Evolutionary conservation across 2,797 vertebrate genomes (phyloP).

Genomic region (Microctenopoma lineatum): DNA sequence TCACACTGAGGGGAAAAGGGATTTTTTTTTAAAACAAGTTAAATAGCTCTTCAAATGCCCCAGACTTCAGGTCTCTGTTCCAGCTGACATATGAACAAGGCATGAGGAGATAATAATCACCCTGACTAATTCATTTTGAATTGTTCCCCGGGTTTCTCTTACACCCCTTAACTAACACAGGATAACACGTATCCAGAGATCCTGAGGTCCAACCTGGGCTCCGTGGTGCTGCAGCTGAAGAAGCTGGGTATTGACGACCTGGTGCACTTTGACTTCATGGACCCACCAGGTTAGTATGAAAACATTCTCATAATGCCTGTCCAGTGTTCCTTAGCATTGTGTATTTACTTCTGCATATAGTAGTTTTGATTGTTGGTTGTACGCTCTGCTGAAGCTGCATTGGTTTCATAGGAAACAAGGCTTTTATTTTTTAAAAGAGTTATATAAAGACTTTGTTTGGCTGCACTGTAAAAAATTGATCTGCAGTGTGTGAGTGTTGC

Average conservation of each 20-base stretch:
- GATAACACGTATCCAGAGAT: slow-evolving; percentile 99
- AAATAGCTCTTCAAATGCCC: slow-evolving; percentile 74
- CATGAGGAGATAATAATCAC: slow-evolving; percentile 65
- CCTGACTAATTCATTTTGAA: slow-evolving; percentile 67
- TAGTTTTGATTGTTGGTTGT: neutral
- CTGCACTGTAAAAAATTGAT: neutral
- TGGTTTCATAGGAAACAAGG: neutral
- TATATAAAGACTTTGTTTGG: too few relatives aligned
- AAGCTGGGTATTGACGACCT: slow-evolving; percentile 98
- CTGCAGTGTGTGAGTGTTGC: neutral
- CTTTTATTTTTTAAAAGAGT: neutral
- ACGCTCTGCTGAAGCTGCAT: neutral
- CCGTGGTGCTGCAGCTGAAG: slow-evolving; percentile 96
- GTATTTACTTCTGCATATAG: neutral
- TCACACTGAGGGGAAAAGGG: slow-evolving; percentile 59
- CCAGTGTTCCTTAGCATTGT: neutral
- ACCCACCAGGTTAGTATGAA: slow-evolving; percentile 91
- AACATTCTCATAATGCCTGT: neutral
- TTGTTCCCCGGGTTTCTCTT: slow-evolving; percentile 35
- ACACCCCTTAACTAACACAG: slow-evolving; percentile 56
- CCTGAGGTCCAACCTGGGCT: slow-evolving; percentile 95
- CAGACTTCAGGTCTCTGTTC: slow-evolving; percentile 50
- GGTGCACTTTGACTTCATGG: slow-evolving; percentile 99
- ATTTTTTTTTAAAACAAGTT: slow-evolving; percentile 73
- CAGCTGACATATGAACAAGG: slow-evolving; percentile 64